phyloP scores from a whole-genome alignment of 2,113 vertebrate species.

The Lutjanus erythropterus region DNA sequence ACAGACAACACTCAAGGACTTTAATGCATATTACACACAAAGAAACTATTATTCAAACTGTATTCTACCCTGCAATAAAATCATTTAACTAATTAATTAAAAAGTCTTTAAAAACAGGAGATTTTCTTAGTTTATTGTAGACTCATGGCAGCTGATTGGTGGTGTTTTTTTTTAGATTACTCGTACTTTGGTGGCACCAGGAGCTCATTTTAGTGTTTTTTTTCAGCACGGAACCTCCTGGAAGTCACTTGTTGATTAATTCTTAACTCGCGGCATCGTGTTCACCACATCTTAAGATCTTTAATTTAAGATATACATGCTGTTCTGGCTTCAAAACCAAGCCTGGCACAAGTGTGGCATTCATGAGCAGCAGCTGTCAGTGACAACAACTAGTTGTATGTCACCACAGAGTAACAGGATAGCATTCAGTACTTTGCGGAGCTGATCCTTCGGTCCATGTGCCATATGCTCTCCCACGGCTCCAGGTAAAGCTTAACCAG shows the following conservation, averaged over 20 bases:
- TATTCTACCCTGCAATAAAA: neutral
- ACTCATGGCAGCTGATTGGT: neutral
- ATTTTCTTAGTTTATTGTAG: neutral
- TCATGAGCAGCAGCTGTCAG: slow-evolving; percentile 69
- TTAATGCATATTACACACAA: neutral
- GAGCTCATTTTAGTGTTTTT: neutral
- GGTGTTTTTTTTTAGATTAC: too few relatives aligned
- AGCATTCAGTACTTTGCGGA: slow-evolving; percentile 24
- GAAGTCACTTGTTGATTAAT: neutral
- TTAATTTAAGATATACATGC: slow-evolving; percentile 15
- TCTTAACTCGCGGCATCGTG: neutral
- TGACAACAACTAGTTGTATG: slow-evolving; percentile 49
- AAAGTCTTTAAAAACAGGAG: neutral
- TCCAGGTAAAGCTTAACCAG: slow-evolving; percentile 66
- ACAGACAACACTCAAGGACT: neutral
- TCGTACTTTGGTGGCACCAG: too few relatives aligned
- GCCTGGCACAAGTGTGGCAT: slow-evolving; percentile 46
- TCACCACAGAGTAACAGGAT: slow-evolving; percentile 64
- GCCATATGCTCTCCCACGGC: slow-evolving; percentile 67
- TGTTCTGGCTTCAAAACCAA: slow-evolving; percentile 19
- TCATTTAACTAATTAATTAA: neutral
- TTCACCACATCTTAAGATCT: slow-evolving; percentile 2
- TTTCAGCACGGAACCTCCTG: too few relatives aligned
- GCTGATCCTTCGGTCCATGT: slow-evolving; percentile 56
- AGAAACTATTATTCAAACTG: neutral